phyloP scores from a whole-genome alignment of 2,113 vertebrate genomes.

The Paratilapia polleni region DNA sequence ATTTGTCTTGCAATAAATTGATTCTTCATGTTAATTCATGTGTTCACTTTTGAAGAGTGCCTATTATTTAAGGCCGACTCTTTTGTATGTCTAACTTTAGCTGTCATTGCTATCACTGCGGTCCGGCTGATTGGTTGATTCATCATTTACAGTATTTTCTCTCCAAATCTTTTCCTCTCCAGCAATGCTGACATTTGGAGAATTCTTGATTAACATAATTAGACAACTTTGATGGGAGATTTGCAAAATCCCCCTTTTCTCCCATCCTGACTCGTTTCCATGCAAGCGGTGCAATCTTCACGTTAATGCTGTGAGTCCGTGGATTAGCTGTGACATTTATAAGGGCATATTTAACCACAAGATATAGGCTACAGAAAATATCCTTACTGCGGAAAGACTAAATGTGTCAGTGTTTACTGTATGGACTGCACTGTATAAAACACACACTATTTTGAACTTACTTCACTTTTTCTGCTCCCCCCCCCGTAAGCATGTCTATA shows the following conservation, averaged over 20 bases:
- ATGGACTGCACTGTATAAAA: not conserved
- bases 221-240: conserved; percentile 84
- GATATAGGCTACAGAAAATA: conserved; percentile 44
- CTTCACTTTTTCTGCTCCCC: not conserved
- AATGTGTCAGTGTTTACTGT: conserved; percentile 48
- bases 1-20: conserved; percentile 67
- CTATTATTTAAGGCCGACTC: conserved; percentile 63
- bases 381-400: not conserved
- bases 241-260: conserved; percentile 78
- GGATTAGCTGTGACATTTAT: conserved; percentile 82
- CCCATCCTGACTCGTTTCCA: conserved; percentile 71
- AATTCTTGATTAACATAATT: conserved; percentile 85
- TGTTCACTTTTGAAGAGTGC: conserved; percentile 59
- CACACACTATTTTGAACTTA: not conserved
- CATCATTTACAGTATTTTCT: conserved; percentile 69
- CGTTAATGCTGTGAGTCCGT: conserved; percentile 66
- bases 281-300: conserved; percentile 65
- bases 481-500: not conserved
- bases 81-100: conserved; percentile 68
- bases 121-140: conserved; percentile 69
- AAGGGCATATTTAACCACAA: conserved; percentile 65
- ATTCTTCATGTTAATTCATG: conserved; percentile 67
- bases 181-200: conserved; percentile 81
- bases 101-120: conserved; percentile 54
- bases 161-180: conserved; percentile 76